Conservation (phyloP, 2,797 vertebrate species). For the Hylomyscus alleni region DNA sequence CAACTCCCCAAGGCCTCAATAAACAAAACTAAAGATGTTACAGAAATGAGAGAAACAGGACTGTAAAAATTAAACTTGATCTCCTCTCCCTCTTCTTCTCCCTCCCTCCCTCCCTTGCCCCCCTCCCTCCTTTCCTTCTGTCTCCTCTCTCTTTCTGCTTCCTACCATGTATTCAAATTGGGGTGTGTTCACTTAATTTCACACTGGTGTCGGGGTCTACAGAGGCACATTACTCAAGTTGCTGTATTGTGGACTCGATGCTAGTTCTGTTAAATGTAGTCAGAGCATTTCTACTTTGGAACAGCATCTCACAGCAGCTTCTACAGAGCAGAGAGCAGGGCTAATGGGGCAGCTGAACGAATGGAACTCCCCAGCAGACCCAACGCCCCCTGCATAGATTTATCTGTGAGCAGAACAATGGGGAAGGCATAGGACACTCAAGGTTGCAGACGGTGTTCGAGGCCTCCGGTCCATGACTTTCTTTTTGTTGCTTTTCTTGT, state of each 20-base stretch:
- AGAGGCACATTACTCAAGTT: slow-evolving; percentile 80
- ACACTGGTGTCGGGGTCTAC: slow-evolving; percentile 70
- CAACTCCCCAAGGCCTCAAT: neutral
- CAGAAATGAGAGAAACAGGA: slow-evolving; percentile 35
- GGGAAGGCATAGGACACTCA: slow-evolving; percentile 92
- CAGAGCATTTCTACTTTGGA: slow-evolving; percentile 94
- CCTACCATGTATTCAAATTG: slow-evolving; percentile 73
- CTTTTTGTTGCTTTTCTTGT: slow-evolving; percentile 91
- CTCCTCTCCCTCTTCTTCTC: too few species aligned
- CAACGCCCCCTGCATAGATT: slow-evolving; percentile 95
- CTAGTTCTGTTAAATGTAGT: slow-evolving; percentile 93
- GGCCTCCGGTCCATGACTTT: slow-evolving; percentile 91
- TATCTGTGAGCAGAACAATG: slow-evolving; percentile 93
- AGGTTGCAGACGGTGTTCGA: slow-evolving; percentile 92
- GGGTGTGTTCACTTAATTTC: slow-evolving; percentile 75
- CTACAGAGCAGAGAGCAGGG: slow-evolving; percentile 93
- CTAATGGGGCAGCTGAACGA: slow-evolving; percentile 95
- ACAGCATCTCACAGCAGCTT: slow-evolving; percentile 91
- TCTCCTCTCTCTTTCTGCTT: neutral
- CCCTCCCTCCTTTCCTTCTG: too few species aligned
- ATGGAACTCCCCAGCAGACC: slow-evolving; percentile 95
- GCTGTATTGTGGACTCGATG: slow-evolving; percentile 85
- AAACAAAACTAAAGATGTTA: slow-evolving; percentile 19
- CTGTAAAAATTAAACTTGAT: slow-evolving; percentile 12
- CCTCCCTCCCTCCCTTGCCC: neutral